Base-by-base conservation (phyloP, 2,113 vertebrate species). In the Regulus satrapa region DNA sequence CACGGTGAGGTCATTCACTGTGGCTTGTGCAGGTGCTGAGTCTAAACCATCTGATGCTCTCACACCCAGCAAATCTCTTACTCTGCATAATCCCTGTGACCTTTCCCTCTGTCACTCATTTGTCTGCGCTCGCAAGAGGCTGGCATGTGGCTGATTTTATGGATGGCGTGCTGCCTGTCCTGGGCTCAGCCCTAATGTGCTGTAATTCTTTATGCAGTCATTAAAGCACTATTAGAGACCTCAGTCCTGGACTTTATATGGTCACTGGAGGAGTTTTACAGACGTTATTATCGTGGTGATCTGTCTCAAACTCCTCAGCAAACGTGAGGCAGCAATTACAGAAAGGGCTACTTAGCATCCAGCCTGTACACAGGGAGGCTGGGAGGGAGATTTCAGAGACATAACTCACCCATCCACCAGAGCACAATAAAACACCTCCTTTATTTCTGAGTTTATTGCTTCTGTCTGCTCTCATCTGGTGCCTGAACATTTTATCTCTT, bases 391-490 rank as follows among this genome's bases (percentile, higher is more conserved):
- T 74, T 93, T 78, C 93, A 87, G 49, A 72, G 49, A 38, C 69
- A 52, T 46, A 68, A 87, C 61, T 93, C 85, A 86, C n/a, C 85
- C 68, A 63, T 40, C 85, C 82, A 84, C 84, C 55, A 48, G 83
- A 88, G 92, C 68, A 88, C 93, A 90, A 52, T 92, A 92, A 90
- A 95, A 67, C 75, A 90, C 85, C 25, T 10, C 63, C 89, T 93
- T 94, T 89, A 92, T 79, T 93, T 86, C 85, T 71, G 59, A 84
- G 85, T 96, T 96, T 92, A 95, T 95, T 90, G 88, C 32, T 74
- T 86, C 90, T 95, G 93, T 94, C 94, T 96, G 82, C 79, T 96
- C 82, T 95, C 75, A 86, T 88, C 76, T 86, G 90, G 78, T 88
- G 78, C 51, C 93, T 84, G 91, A 95, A 38, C 79, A 71, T 86